These are phyloP conservation scores for Coenobita brevimanus DNA, from an alignment of 1,140 invertebrate species.

Conservation along the genomic window DNA sequence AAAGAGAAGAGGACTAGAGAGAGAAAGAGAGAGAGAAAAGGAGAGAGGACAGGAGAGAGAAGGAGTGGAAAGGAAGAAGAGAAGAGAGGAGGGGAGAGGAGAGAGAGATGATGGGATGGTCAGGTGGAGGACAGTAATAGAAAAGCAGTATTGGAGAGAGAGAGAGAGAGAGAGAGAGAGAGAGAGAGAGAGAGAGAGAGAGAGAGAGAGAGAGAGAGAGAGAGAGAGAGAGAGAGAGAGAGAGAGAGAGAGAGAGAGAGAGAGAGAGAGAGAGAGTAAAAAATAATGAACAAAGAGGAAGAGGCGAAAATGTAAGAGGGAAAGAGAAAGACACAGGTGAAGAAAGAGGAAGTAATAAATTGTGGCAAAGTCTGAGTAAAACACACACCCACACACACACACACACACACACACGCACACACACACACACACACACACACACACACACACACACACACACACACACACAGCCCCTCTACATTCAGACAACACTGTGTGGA, in stretches of 20 bases:
- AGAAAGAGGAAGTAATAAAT: too few relatives aligned
- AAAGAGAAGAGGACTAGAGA: too few relatives aligned
- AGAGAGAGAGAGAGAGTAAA: background rate
- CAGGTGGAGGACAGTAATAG: background rate
- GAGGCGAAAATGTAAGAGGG: background rate
- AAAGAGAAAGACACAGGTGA: background rate
- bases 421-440: too few relatives aligned
- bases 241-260: background rate
- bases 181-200: constrained; percentile 32
- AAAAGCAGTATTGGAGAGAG: too few relatives aligned
- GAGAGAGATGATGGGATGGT: background rate
- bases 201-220: constrained; percentile 29
- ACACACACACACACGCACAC: too few relatives aligned
- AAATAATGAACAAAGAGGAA: background rate
- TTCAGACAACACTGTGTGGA: too few relatives aligned
- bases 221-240: constrained; percentile 18
- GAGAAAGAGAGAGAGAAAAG: too few relatives aligned
- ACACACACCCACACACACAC: too few relatives aligned
- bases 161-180: background rate
- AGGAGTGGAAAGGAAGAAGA: background rate
- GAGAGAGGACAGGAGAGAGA: too few relatives aligned
- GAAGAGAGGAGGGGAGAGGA: background rate
- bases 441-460: too few relatives aligned
- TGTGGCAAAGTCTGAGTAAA: too few relatives aligned
- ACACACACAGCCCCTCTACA: too few relatives aligned